Evolutionary conservation across 2,888 invertebrate genomes (phyloP).

Genomic region (Drosophila lacicola): DNA sequence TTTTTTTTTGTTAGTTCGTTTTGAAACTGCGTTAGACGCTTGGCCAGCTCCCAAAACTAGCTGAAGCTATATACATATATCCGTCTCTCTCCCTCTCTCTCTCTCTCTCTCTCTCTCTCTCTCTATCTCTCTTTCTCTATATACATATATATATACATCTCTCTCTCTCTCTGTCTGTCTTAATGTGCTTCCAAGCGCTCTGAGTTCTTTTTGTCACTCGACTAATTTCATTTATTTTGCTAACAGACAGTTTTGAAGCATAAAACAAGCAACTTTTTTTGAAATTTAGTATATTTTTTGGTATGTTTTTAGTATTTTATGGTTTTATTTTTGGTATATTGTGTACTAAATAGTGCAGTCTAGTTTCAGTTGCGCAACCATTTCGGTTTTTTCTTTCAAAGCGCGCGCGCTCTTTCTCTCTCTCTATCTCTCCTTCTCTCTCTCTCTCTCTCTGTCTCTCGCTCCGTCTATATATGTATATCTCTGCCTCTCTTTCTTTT

Average conservation of each 20-base stretch:
- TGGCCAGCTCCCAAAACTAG: slow-evolving; percentile 14
- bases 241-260: slow-evolving; percentile 1
- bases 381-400: slow-evolving; percentile 14
- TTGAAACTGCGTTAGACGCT: slow-evolving; percentile 15
- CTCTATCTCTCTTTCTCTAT: slow-evolving; percentile 5
- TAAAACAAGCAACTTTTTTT: neutral
- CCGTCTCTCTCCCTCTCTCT: slow-evolving; percentile 4
- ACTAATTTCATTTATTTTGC: slow-evolving; percentile 29
- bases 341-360: slow-evolving; percentile 9
- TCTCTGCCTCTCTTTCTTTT: slow-evolving; percentile 22
- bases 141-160: slow-evolving; percentile 8
- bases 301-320: slow-evolving; percentile 13
- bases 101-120: slow-evolving; percentile 5
- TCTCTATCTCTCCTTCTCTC: slow-evolving; percentile 16
- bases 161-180: slow-evolving; percentile 4
- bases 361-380: slow-evolving; percentile 17
- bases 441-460: slow-evolving; percentile 6
- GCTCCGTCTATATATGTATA: slow-evolving; percentile 12
- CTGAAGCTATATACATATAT: slow-evolving; percentile 8
- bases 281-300: slow-evolving; percentile 1
- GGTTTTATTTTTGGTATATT: slow-evolving; percentile 3
- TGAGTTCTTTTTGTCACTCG: slow-evolving; percentile 1
- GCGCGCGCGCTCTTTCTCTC: slow-evolving; percentile 16
- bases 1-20: slow-evolving; percentile 3
- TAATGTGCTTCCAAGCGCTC: neutral